These are phyloP conservation scores for Phainopepla nitens DNA, from an alignment of 2,113 vertebrate species.

Conservation along the genomic window DNA sequence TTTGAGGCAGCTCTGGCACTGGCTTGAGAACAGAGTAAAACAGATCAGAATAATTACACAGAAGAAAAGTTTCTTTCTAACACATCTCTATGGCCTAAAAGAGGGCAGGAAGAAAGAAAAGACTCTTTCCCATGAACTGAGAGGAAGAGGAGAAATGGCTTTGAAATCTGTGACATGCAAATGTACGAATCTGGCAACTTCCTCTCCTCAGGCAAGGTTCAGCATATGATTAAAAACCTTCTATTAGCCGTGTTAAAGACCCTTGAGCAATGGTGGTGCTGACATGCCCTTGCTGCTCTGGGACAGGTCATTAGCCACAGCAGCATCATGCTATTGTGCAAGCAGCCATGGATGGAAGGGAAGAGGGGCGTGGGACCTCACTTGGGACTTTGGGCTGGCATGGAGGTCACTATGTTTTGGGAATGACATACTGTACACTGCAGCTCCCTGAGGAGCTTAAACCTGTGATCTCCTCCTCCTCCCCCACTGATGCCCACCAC, in stretches of 20 bases:
- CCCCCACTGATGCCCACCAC: rapidly evolving
- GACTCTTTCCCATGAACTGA: background rate
- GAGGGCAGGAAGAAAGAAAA: background rate
- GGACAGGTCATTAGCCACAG: background rate
- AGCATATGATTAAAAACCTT: background rate
- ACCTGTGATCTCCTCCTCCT: background rate
- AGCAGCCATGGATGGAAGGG: background rate
- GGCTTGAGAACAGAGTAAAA: background rate
- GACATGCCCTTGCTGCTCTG: background rate
- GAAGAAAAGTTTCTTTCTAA: background rate
- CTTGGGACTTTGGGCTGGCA: background rate
- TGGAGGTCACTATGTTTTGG: background rate
- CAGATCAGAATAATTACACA: background rate
- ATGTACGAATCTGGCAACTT: background rate
- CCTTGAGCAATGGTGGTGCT: background rate
- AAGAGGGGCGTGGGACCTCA: background rate
- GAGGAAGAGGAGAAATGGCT: background rate
- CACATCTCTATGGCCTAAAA: background rate
- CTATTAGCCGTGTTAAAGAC: background rate
- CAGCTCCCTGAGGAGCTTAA: background rate
- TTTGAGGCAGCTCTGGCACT: background rate
- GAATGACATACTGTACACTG: background rate
- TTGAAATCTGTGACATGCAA: background rate
- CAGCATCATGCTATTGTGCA: rapidly evolving
- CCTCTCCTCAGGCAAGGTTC: background rate